Base-by-base conservation (phyloP, 2,888 invertebrate genomes). In the Autographa gamma region DNA sequence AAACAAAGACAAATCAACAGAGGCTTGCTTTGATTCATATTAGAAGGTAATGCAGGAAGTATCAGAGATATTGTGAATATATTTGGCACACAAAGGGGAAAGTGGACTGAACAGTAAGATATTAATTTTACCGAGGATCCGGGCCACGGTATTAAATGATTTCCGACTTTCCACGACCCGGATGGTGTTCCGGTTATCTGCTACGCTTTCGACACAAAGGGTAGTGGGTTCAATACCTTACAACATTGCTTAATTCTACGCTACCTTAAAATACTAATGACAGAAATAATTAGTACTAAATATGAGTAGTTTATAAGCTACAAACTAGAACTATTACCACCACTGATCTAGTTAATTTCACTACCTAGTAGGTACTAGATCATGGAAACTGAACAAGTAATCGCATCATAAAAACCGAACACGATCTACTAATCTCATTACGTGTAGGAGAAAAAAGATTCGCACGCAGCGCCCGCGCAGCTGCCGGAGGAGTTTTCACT, bases 401-500 rank as follows among this genome's bases (percentile, higher is more conserved):
- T 75, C 19, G 25, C 64, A 61, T 69, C 66, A 64, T 66, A 70
- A 75, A 77, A 68, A 67, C 60, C 54, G 66, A 71, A 52, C 76
- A 70, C 79, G 79, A 82, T 80, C 81, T 64, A 79, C 77, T 85
- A 78, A 83, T 85, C 81, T 80, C 68, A 69, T 83, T 82, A 74
- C 79, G 73, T 77, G 73, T 60, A 65, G 74, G 32, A 80, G 69
- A 86, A 85, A 85, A 86, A 76, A 73, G 63, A 56, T 79, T 80
- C 80, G 79, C 82, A 82, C 71, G 79, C 79, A 67, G 65, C 64
- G 68, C 67, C 64, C 59, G 76, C 76, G 71, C 72, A 48, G 75
- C 48, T 65, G 72, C 67, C 69, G 76, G 80, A 81, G 88, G 88
- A 88, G 91, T 94, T 95, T 95, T 94, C 94, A 92, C 94, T 91